These are phyloP conservation scores for Lichenostomus cassidix DNA, from an alignment of 2,113 vertebrate species.

Conservation along the genomic window DNA sequence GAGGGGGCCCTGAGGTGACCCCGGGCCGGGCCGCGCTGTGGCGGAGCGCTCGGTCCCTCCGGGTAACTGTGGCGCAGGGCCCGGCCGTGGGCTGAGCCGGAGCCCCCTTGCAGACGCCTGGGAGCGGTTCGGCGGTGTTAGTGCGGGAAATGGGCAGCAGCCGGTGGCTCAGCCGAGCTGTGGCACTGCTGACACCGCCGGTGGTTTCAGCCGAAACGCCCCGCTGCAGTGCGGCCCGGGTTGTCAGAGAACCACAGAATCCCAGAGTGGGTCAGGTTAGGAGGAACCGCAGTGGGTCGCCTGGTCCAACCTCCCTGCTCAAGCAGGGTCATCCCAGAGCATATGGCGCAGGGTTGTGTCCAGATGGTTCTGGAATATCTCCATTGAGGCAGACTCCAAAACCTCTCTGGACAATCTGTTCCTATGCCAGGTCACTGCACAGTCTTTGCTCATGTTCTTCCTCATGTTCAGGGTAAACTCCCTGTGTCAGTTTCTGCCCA, in stretches of 20 bases:
- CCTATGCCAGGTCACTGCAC: not conserved
- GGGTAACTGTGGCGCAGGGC: not conserved
- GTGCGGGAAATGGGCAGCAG: not conserved
- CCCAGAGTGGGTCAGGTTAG: too few species aligned
- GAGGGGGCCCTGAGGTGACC: not conserved
- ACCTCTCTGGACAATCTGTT: not conserved
- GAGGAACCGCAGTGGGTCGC: not conserved
- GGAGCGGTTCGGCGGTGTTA: not conserved
- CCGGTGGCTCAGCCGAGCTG: not conserved
- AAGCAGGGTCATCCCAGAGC: not conserved
- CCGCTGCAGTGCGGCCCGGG: not conserved
- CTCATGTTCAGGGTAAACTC: not conserved
- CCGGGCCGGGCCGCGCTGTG: not conserved
- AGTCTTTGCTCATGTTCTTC: not conserved
- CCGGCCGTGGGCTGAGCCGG: not conserved
- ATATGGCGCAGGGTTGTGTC: not conserved
- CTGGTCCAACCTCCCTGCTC: not conserved
- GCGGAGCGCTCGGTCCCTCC: not conserved
- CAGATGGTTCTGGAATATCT: not conserved
- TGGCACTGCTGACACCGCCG: not conserved
- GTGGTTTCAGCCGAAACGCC: not conserved
- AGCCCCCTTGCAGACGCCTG: not conserved
- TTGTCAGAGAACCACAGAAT: fast-evolving
- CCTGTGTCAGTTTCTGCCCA: not conserved
- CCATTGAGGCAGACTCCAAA: not conserved